Evolutionary conservation across 2,888 invertebrate species (phyloP).

Genomic region (Lapara coniferarum): DNA sequence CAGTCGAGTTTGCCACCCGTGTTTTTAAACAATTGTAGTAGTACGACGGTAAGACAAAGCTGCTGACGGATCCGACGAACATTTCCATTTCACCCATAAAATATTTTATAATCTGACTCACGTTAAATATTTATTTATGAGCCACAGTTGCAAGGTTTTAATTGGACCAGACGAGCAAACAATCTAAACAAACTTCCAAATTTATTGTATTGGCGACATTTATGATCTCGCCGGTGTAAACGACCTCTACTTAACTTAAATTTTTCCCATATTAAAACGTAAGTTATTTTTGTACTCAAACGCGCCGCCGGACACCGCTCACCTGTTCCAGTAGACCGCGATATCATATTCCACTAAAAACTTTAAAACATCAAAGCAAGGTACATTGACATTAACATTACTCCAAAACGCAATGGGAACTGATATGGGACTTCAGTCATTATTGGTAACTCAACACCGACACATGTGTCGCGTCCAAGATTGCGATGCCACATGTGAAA

Average conservation of each 20-base stretch:
- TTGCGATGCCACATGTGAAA: slow-evolving; percentile 83
- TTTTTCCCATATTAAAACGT: slow-evolving; percentile 5
- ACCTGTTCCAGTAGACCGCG: slow-evolving; percentile 58
- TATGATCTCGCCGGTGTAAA: slow-evolving; percentile 37
- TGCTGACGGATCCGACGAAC: background rate
- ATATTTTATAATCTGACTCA: slow-evolving; percentile 24
- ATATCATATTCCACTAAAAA: slow-evolving; percentile 68
- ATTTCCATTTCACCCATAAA: background rate
- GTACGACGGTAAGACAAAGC: background rate
- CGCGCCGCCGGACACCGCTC: slow-evolving; percentile 47
- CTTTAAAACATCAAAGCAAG: slow-evolving; percentile 70
- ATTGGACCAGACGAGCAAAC: slow-evolving; percentile 18
- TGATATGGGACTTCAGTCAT: slow-evolving; percentile 76
- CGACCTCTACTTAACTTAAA: slow-evolving; percentile 3
- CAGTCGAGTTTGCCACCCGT: too few relatives aligned
- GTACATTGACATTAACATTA: slow-evolving; percentile 66
- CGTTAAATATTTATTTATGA: slow-evolving; percentile 31
- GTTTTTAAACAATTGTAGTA: too few relatives aligned
- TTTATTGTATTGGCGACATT: slow-evolving; percentile 26
- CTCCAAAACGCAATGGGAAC: slow-evolving; percentile 68
- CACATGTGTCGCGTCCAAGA: slow-evolving; percentile 83
- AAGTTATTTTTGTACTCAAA: background rate
- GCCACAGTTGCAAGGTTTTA: slow-evolving; percentile 21
- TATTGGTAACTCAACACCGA: slow-evolving; percentile 80
- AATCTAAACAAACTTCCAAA: slow-evolving; percentile 11